A percentile compares a stretch with the other conserved stretches of the same genome.
Evolutionary conservation across 2,888 invertebrate species (phyloP).

Genomic region (Mellilla xanthometata): DNA sequence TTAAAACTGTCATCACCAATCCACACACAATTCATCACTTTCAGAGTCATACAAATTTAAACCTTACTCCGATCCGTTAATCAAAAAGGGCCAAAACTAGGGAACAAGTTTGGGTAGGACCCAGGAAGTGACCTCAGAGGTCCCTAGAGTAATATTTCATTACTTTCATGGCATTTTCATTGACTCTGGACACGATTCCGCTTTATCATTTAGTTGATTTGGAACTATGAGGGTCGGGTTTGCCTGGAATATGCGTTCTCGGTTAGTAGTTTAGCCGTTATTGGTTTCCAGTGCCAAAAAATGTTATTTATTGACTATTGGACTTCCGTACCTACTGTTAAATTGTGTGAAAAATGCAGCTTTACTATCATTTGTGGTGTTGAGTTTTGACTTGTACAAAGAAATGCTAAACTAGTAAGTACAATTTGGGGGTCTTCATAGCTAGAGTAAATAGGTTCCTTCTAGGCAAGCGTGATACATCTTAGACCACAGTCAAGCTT

Average conservation of each 20-base stretch:
- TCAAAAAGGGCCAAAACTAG: constrained; percentile 6
- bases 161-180: constrained; percentile 25
- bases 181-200: constrained; percentile 19
- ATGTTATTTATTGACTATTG: no score
- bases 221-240: constrained; percentile 16
- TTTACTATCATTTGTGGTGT: no score
- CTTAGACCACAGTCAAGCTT: no score
- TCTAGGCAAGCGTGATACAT: no score
- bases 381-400: no score
- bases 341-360: no score
- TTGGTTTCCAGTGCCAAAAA: neutral
- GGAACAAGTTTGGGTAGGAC: constrained; percentile 19
- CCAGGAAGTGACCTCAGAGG: constrained; percentile 28
- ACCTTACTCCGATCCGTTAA: constrained; percentile 6
- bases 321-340: no score
- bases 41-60: neutral
- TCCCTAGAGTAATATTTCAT: constrained; percentile 23
- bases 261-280: constrained; percentile 2
- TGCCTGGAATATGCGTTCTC: constrained; percentile 6
- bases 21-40: neutral
- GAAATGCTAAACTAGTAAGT: no score
- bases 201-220: constrained; percentile 22
- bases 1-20: neutral
- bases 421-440: no score
- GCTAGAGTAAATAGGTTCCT: no score